Conservation (phyloP, 2,888 invertebrate species). For the Spodoptera exigua region DNA sequence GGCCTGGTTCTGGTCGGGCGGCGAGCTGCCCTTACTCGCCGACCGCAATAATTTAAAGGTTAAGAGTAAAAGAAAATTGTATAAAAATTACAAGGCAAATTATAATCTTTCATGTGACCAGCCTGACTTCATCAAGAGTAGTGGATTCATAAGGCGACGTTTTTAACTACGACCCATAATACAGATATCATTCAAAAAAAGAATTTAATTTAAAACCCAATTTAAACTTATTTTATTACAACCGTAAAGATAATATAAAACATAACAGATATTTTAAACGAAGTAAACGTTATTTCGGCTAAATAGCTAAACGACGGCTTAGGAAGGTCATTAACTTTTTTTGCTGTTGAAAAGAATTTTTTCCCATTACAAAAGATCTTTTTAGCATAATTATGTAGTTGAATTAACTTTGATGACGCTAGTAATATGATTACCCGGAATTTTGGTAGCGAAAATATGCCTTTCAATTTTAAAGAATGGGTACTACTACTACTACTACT, state of each 20-base stretch:
- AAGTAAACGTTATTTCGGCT: constrained; percentile 6
- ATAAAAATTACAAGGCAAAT: too few species aligned
- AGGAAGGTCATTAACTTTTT: constrained; percentile 9
- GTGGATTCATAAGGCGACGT: too few species aligned
- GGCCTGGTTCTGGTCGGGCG: too few species aligned
- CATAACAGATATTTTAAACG: constrained; percentile 2
- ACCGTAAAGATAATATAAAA: constrained; percentile 14
- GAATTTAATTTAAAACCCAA: not conserved
- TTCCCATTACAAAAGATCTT: not conserved
- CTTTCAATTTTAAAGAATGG: too few species aligned
- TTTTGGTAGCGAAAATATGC: too few species aligned
- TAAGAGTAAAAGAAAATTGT: too few species aligned
- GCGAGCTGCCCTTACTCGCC: too few species aligned
- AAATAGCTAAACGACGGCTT: constrained; percentile 29
- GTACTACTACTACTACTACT: too few species aligned
- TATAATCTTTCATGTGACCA: too few species aligned
- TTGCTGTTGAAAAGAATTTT: constrained; percentile 1
- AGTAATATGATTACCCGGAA: not conserved
- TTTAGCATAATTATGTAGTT: constrained; percentile 1
- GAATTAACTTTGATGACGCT: not conserved
- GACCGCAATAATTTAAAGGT: too few species aligned
- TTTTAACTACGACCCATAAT: too few species aligned
- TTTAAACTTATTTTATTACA: constrained; percentile 22
- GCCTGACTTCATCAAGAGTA: too few species aligned
- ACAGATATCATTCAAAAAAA: not conserved